Percentiles rank a stretch among this genome's conserved stretches.
phyloP scores from a whole-genome alignment of 2,113 vertebrate species.

The Seriola aureovittata region DNA sequence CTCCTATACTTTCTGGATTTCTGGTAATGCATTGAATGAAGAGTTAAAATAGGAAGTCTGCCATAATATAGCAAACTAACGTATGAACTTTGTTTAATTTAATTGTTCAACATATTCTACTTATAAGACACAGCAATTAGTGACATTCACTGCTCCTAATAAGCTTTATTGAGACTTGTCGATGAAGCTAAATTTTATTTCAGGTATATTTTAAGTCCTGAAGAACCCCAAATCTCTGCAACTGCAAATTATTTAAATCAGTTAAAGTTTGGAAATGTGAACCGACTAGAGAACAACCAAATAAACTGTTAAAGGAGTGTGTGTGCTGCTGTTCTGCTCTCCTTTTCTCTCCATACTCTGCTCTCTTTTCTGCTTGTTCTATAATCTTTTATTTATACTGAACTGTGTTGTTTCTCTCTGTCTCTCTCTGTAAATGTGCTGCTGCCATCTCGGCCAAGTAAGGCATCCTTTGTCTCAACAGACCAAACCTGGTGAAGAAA shows the following conservation, averaged over 20 bases:
- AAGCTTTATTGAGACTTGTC: background rate
- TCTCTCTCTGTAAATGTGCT: constrained; percentile 13
- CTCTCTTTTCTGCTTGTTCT: constrained; percentile 10
- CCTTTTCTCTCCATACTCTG: background rate
- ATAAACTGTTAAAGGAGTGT: background rate
- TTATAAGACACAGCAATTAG: background rate
- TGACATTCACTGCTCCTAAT: background rate
- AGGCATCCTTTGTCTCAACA: constrained; percentile 10
- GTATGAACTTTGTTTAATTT: background rate
- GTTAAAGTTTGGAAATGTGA: background rate
- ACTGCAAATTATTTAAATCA: background rate
- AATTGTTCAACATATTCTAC: background rate
- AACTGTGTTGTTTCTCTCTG: constrained; percentile 13
- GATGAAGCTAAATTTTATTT: background rate
- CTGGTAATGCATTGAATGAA: background rate
- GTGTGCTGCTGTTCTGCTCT: background rate
- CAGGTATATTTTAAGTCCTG: background rate
- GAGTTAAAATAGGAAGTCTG: background rate
- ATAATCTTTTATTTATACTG: constrained; percentile 34
- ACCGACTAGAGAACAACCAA: background rate
- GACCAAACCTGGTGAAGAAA: background rate
- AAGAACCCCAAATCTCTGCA: background rate
- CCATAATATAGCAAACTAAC: background rate
- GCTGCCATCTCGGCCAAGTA: background rate
- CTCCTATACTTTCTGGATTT: background rate